Conservation (phyloP, 35 echinoderm and acorn worm genomes). For the Hemicentrotus pulcherrimus region DNA sequence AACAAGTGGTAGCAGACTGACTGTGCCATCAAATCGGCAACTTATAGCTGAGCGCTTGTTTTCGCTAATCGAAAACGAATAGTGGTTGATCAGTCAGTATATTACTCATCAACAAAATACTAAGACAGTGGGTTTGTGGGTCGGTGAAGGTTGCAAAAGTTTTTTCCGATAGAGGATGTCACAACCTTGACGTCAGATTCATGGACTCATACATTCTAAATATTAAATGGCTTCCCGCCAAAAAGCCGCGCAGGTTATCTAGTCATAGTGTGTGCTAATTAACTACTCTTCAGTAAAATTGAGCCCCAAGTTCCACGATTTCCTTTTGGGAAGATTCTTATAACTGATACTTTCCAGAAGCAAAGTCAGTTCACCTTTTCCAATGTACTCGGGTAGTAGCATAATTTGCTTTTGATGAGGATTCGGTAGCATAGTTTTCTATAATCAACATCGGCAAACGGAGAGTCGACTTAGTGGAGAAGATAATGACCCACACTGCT, state of each 20-base stretch:
- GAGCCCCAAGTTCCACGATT: neutral
- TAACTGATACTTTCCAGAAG: neutral
- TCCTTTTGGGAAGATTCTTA: neutral
- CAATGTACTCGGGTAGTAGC: neutral
- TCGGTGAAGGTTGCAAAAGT: neutral
- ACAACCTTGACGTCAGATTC: slow-evolving; percentile 1
- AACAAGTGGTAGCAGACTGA: neutral
- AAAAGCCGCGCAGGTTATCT: neutral
- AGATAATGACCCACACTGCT: neutral
- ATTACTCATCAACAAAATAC: neutral
- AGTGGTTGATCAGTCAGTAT: neutral
- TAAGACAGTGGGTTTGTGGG: neutral
- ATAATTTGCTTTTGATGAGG: neutral
- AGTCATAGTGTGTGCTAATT: neutral
- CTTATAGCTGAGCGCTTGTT: neutral
- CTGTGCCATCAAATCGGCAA: neutral
- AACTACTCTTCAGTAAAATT: neutral
- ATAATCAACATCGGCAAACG: too few relatives aligned
- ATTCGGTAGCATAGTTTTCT: neutral
- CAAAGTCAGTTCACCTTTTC: neutral
- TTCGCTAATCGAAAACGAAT: neutral
- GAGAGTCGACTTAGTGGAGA: neutral
- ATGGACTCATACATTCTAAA: neutral
- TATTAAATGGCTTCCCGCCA: neutral
- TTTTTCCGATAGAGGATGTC: neutral